Base-by-base conservation (phyloP, 2,888 invertebrate genomes). In the Apeira syringaria region DNA sequence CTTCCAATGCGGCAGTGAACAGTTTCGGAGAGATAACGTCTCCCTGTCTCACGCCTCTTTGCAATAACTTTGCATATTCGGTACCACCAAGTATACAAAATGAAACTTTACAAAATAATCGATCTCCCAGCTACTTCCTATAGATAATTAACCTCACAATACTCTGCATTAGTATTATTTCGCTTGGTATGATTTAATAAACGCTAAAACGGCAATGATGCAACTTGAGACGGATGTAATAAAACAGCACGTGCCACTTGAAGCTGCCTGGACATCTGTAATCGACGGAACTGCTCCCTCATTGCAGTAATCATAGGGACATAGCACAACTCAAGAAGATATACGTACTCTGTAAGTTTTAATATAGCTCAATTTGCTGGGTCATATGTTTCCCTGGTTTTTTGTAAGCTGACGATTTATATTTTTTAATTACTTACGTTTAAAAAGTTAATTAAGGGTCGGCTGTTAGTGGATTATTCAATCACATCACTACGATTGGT, bases 161-260 rank as follows among this genome's bases (percentile, higher is more conserved):
- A 30, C n/a, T 29, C 3, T 10, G 37, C 25, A 34, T 22, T 20
- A 27, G 27, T 25, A 35, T 35, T 18, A 26, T 27, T 27, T 8
- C 18, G 4, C 20, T 32, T 17, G 44, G 35, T 31, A 40, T 46
- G 45, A 46, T 46, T 46, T 40, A 46, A 46, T 46, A 40, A 40
- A 39, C 35, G 45, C 39, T 40, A 46, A 40, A 39, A 28, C 31
- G 39, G 39, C 40, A 46, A 46, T 40, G 45, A 36, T 39, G 20
- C 17, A 12, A 32, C 18, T 17, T 24, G 20, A 2, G 20, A 24
- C 43, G 44, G 45, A 46, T 17, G 45, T 31, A 35, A 46, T 46
- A 46, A 46, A 46, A 39, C 39, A 45, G 30, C 29, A 35, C 27
- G 15, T 31, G 35, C 39, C 17, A 31, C 31, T 42, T 13, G 26